Base-by-base conservation (phyloP, 53 echinoderm and acorn worm species). In the Henricia sp. region DNA sequence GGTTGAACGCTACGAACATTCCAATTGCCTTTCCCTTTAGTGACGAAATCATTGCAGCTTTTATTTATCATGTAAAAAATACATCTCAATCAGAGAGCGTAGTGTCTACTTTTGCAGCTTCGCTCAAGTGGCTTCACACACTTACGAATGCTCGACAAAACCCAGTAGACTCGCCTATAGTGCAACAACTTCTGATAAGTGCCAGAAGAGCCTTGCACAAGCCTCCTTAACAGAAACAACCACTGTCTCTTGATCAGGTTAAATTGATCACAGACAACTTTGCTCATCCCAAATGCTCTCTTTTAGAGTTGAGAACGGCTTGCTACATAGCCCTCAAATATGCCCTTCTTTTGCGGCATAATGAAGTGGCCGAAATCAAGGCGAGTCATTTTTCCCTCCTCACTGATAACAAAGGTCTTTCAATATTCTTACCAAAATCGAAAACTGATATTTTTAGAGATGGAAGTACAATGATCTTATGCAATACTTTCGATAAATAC, bases 341-440 rank as follows among this genome's bases (percentile, higher is more conserved):
- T 10, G 6, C 55, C 19, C 27, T 25, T 19, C 37, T 74, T 6
- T 74, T 74, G 8, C 53, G 55, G 38, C 74, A 74, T 25, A 35
- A 72, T 23, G 55, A 74, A 28, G 55, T 74, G 55, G 13, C 27
- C 1, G 23, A 53, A 24, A 12, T 74, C 0, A 74, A 55, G 37
- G 74, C 55, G 1, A 54, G 37, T 14, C 36, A 32, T 37, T 39
- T 51, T 48, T 46, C 70, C 16, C 37, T 36, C n/a, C 38, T 73
- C 21, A 53, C 74, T 21, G 19, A 54, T 24, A 12, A 11, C 13
- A 4, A 24, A 1, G 54, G 74, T 2, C 12, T 54, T 28, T 13
- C 24, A 0, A 73, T 73, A 37, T 73, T 54, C 35, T 54, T 73
- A 3, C 74, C 74, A 33, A 73, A 23, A 54, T 73, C 74, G 21